Evolutionary conservation across 2,113 vertebrate species (phyloP), one percentile per base, ranked within the genome.

Genomic region (Oryzias woworae): DNA sequence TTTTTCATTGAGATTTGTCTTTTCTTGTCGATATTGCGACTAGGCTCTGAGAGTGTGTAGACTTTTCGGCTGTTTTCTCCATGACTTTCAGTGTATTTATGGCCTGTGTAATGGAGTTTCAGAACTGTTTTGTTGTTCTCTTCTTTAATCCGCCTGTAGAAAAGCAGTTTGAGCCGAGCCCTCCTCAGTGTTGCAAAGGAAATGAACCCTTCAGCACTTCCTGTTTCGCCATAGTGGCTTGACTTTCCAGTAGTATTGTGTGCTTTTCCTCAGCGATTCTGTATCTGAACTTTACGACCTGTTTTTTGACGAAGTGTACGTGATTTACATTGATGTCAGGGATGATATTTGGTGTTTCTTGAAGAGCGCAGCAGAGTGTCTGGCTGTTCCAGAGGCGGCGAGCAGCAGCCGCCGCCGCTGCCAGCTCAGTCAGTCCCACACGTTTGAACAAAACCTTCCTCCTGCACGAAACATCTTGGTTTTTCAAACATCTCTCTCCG

Each of bases 311-410:
- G 79, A 82, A 67, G 77, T 88, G 85, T 88, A 74, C 87, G 83
- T 89, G 80, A 86, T 88, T 89, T 78, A 89, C 85, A 88, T 88
- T 79, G 76, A 86, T 87, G 86, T 90, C 89, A 90, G 91, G 91
- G 88, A 90, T 78, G 53, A 74, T 85, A 75, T 83, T 69, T 80
- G 77, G 68, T 82, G 80, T 88, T 16, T 83, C 7, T 63, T 74
- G 78, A 78, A 52, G 69, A 83, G 65, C 72, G 67, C 82, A 64
- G 81, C 61, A 71, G 66, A 67, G 73, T 75, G 60, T 67, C 65
- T 58, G 69, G 82, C 82, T 72, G 68, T 65, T 77, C 49, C 57
- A 52, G 63, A 76, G 66, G 64, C 75, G 61, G 66, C 73, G 53
- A n/a, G 49, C 41, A 59, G 49, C 53, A 62, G 52, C 44, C 18